Base-by-base conservation (phyloP, 2,113 vertebrate genomes). In the Lucifuga dentata region DNA sequence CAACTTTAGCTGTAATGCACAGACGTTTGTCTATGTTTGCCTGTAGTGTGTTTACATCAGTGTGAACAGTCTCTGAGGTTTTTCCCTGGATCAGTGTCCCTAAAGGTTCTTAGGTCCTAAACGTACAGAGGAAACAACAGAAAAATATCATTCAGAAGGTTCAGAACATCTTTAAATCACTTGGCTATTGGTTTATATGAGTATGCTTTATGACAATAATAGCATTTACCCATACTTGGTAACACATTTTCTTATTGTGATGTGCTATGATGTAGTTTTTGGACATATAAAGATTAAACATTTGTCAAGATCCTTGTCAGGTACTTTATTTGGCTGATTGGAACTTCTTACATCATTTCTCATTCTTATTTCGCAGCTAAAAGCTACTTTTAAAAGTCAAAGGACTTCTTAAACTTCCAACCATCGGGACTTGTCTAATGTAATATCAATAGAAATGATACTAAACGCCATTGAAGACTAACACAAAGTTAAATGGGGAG, bases 31-130 rank as follows among this genome's bases (percentile, higher is more conserved):
- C 1, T 51, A 2, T 51, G 10, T 5, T 41, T n/a, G 2, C 8
- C 36, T 57, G 44, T 12, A 32, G 48, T 44, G 33, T 61, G 58
- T 44, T 77, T 10, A 59, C 38, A 52, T 21, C 13, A 23, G 17
- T 57, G 16, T n/a, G n/a, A n/a, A n/a, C n/a, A n/a, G n/a, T n/a
- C n/a, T n/a, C n/a, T n/a, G n/a, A n/a, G n/a, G n/a, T n/a, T n/a
- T n/a, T n/a, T n/a, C n/a, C 17, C 39, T 24, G 19, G 41, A 8
- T 72, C 50, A 9, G 35, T 51, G n/a, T 46, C 20, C 12, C 15
- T 11, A 39, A 4, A 51, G 39, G 2, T 9, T 9, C 2, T 3
- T n/a, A 1, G 16, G 3, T 49, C 17, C 17, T 38, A 26, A 59
- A 50, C n/a, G n/a, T n/a, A n/a, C n/a, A n/a, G 13, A 55, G 16